Base-by-base conservation (phyloP, 2,888 invertebrate genomes). In the Nebria salina region DNA sequence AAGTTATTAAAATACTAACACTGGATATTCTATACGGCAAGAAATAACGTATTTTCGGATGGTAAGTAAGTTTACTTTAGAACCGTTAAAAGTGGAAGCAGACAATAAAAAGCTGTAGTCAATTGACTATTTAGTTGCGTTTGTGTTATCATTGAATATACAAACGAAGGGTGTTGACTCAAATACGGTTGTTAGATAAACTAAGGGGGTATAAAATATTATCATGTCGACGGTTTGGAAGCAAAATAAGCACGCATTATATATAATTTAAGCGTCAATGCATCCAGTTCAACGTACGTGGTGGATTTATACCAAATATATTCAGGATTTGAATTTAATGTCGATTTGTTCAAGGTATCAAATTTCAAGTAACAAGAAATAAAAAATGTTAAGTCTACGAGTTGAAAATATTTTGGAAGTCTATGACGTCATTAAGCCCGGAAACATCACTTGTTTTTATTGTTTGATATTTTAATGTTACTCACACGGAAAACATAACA, bases 401-500 rank as follows among this genome's bases (percentile, higher is more conserved):
- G 54, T 13, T 54, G 7, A 54, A 54, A 54, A 54, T 54, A 54
- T 54, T 54, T 54, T 13, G 54, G 54, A 54, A 54, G 54, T 13
- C 70, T 11, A 15, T 70, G 70, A 70, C 70, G 70, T 26, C 25
- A 70, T 20, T 11, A 25, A 70, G 70, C 15, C 70, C 70, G 70
- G 70, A 70, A 70, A 34, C 70, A 70, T 70, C 26, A 70, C 34
- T 70, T 20, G 70, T 70, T 70, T 70, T 70, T 11, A 54, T 54
- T 54, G 8, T 54, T 70, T 70, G 6, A 15, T 20, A 26, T 68
- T 68, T 25, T 70, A 26, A 70, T 20, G 11, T 26, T 11, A 34
- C 70, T 34, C 70, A 70, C 34, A 34, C 70, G 70, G 70, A 70
- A 70, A 25, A 66, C 25, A 25, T 13, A 25, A 11, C 15, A 20